phyloP scores from a whole-genome alignment of 2,113 vertebrate species.

The Pollimyrus isidori region DNA sequence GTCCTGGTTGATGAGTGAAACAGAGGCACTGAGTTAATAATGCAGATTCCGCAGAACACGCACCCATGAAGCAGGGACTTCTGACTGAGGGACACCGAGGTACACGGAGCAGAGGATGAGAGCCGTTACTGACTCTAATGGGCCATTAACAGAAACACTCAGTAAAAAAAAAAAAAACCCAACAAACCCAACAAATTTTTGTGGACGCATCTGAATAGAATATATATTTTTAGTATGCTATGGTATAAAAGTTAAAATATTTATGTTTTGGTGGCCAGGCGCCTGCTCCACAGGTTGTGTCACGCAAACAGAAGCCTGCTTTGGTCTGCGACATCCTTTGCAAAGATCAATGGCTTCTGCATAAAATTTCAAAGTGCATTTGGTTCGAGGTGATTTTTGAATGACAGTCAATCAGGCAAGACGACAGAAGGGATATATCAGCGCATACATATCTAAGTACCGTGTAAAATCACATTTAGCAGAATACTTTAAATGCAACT shows the following conservation, averaged over 20 bases:
- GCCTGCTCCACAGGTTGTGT: background rate
- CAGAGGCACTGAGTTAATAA: background rate
- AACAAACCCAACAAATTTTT: background rate
- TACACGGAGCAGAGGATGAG: background rate
- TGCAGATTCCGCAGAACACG: too few species aligned
- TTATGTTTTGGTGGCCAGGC: background rate
- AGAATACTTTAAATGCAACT: background rate
- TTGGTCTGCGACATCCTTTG: background rate
- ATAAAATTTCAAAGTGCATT: background rate
- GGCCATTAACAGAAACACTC: background rate
- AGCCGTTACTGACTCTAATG: background rate
- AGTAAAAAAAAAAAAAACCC: too few species aligned
- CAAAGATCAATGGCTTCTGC: background rate
- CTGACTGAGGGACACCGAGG: too few species aligned
- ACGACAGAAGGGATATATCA: background rate
- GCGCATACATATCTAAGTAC: background rate
- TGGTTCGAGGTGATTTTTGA: background rate
- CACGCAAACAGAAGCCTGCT: background rate
- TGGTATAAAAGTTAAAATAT: background rate
- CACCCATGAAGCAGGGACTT: too few species aligned
- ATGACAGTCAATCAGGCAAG: background rate
- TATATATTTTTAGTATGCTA: background rate
- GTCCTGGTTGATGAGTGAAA: background rate
- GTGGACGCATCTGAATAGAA: background rate
- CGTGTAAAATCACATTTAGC: background rate